Percentiles rank a stretch among this genome's conserved stretches.
Conservation (phyloP, 2,113 vertebrate genomes). For the Centropus unirufus region DNA sequence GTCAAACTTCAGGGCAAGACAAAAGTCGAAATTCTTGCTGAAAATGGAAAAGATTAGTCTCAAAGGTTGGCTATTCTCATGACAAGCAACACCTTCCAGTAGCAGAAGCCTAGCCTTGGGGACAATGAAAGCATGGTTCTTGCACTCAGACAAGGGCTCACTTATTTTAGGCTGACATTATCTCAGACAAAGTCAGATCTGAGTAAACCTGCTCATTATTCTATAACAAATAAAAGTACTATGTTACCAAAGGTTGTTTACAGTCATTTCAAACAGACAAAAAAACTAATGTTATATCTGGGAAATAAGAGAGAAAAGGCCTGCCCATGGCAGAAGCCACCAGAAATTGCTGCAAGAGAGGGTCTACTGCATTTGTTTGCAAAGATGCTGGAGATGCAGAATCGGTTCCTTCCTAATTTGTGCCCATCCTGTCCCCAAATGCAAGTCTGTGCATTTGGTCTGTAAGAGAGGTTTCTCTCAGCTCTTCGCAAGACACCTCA, state of each 20-base stretch:
- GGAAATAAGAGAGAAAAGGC: neutral
- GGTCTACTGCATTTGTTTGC: neutral
- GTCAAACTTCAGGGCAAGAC: neutral
- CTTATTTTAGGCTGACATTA: neutral
- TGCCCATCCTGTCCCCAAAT: neutral
- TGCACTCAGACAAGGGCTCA: neutral
- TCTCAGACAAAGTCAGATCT: neutral
- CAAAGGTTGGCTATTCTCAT: neutral
- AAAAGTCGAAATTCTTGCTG: neutral
- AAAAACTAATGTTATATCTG: neutral
- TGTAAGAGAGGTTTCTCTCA: neutral
- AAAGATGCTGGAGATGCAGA: neutral
- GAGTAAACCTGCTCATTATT: neutral
- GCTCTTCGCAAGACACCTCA: neutral
- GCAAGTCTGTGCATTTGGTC: neutral
- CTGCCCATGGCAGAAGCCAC: neutral
- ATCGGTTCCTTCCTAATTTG: neutral
- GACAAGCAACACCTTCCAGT: neutral
- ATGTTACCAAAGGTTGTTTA: neutral
- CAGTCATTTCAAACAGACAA: neutral
- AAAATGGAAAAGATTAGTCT: neutral
- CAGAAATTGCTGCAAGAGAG: neutral
- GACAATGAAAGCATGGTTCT: neutral
- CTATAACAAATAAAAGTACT: neutral
- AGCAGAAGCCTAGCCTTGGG: neutral